Base-by-base conservation (phyloP, 2,797 vertebrate genomes). In the Xenentodon cancila region DNA sequence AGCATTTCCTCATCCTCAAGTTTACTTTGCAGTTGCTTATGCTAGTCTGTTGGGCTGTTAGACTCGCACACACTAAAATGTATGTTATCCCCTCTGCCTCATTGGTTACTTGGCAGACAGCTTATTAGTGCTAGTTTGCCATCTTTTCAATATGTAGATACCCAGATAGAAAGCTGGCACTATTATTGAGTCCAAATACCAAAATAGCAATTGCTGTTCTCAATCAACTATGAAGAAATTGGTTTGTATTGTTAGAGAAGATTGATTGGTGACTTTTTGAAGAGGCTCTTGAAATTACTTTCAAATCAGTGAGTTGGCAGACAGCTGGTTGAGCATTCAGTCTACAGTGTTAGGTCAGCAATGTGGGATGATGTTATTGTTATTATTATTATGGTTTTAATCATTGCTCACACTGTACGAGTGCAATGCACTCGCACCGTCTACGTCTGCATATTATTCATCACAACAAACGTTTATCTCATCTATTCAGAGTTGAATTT, bases 161-260 rank as follows among this genome's bases (percentile, higher is more conserved):
- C 50, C 53, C 76, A 77, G 82, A 85, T 84, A 83, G 72, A 83
- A 88, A 77, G 71, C 71, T 58, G 57, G 62, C 65, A 56, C 71
- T 42, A 77, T 87, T 70, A 77, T 18, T 68, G 65, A 68, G 61
- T 72, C 66, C 61, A 73, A 84, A 59, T 52, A 73, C 80, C 75
- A 82, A 83, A 84, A 86, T 83, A 84, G 82, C 64, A 77, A 77
- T 73, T 80, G 76, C 78, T 80, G 59, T 74, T 84, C 75, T 82
- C 81, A 84, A 78, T 88, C 85, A 84, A 64, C 81, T 77, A 68
- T 62, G 68, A 80, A 75, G 72, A 82, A 86, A 90, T 86, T 87
- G 82, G 63, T 82, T 88, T 84, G 76, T 59, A 78, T 90, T 86
- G 81, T 86, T 79, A 37, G 30, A 71, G 55, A 75, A 82, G 67